A percentile compares a stretch with the other conserved stretches of the same genome.
Conservation (phyloP, 2,113 vertebrate species). For the Oncorhynchus gorbuscha region DNA sequence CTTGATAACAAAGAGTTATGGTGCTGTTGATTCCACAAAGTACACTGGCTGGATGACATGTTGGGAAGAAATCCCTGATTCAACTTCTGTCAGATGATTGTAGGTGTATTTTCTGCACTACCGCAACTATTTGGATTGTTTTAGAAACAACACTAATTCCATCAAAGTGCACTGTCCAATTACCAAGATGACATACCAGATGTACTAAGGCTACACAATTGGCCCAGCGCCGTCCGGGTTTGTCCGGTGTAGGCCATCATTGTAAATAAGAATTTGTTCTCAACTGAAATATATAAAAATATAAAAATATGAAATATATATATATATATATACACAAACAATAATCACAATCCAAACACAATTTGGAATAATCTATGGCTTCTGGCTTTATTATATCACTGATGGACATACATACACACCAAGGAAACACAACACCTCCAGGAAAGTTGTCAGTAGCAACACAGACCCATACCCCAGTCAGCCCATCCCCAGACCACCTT, state of each 20-base stretch:
- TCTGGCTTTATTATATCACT: too few relatives aligned
- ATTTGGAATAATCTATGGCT: too few relatives aligned
- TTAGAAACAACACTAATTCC: not conserved
- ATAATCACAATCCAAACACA: too few relatives aligned
- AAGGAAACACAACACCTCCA: too few relatives aligned
- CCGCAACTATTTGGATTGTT: not conserved
- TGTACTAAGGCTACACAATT: not conserved
- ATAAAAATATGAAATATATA: too few relatives aligned
- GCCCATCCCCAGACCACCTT: slow-evolving; percentile 18
- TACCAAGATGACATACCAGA: not conserved
- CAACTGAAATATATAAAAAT: too few relatives aligned
- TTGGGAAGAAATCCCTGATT: not conserved
- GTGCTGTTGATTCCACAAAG: not conserved
- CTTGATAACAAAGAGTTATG: not conserved
- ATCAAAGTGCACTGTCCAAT: not conserved
- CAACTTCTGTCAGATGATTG: not conserved
- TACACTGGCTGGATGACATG: not conserved
- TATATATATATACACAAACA: too few relatives aligned
- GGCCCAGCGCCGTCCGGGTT: too few relatives aligned
- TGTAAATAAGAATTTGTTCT: too few relatives aligned
- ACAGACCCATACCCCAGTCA: not conserved
- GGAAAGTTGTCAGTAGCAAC: not conserved
- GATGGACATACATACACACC: too few relatives aligned
- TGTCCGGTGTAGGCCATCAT: too few relatives aligned
- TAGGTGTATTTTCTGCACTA: not conserved